Percentiles rank a stretch among this genome's conserved stretches.
Conservation (phyloP, 1,140 invertebrate genomes). For the Paramacrobiotus metropolitanus region DNA sequence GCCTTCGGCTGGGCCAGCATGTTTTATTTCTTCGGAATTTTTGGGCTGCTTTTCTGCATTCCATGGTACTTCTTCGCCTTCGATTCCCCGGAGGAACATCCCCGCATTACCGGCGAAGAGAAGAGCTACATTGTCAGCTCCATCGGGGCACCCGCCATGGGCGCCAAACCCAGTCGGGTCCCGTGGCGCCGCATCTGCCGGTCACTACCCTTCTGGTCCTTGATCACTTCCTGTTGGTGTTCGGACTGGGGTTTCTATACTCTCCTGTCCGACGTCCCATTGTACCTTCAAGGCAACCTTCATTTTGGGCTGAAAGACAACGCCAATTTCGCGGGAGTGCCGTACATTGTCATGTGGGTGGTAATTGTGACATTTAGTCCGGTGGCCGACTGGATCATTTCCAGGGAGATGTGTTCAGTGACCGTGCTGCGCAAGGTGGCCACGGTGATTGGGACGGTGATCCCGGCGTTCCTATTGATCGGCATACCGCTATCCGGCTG, state of each 20-base stretch:
- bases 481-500: neutral
- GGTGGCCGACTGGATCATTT: neutral
- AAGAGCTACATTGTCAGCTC: conserved; percentile 59
- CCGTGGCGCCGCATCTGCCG: neutral
- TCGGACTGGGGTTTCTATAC: conserved; percentile 93
- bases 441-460: neutral
- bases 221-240: conserved; percentile 63
- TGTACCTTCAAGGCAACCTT: conserved; percentile 58
- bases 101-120: conserved; percentile 69
- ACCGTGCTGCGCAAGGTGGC: neutral
- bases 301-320: conserved; percentile 35
- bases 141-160: conserved; percentile 11
- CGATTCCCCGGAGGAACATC: conserved; percentile 77
- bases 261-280: conserved; percentile 61
- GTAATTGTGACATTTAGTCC: neutral
- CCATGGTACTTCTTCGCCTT: conserved; percentile 80
- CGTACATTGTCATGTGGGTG: neutral
- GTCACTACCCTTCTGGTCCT: conserved; percentile 45
- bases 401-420: neutral
- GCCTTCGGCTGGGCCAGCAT: conserved; percentile 36
- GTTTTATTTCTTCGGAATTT: conserved; percentile 19
- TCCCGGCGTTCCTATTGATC: neutral
- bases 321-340: neutral
- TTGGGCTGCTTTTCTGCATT: conserved; percentile 50
- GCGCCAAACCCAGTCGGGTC: neutral